Percentiles rank a stretch among this genome's conserved stretches.
phyloP scores from a whole-genome alignment of 2,888 invertebrate genomes.

The Latrodectus hesperus region DNA sequence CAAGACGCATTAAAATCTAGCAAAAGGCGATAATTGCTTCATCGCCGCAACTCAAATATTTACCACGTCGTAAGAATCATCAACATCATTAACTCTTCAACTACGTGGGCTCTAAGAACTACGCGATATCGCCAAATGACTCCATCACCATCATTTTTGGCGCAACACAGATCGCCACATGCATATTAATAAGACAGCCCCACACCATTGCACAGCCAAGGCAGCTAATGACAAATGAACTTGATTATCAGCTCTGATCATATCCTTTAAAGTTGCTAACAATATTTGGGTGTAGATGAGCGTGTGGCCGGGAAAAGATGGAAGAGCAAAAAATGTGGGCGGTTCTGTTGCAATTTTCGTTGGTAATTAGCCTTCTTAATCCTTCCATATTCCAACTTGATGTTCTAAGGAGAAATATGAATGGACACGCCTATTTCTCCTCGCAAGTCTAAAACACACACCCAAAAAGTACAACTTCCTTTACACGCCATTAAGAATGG shows the following conservation, averaged over 20 bases:
- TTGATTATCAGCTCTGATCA: conserved; percentile 12
- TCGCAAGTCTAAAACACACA: conserved; percentile 8
- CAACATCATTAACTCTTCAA: neutral
- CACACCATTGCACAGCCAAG: neutral
- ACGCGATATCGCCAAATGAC: neutral
- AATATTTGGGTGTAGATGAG: neutral
- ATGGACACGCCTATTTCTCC: conserved; percentile 17
- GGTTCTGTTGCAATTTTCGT: conserved; percentile 24
- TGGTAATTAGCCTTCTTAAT: conserved; percentile 27
- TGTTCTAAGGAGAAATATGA: conserved; percentile 11
- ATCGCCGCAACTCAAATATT: neutral
- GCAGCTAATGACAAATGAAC: conserved; percentile 13
- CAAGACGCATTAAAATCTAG: neutral
- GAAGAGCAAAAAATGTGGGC: neutral
- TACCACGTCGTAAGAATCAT: neutral
- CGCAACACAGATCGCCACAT: neutral
- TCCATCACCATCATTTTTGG: neutral
- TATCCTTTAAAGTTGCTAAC: neutral
- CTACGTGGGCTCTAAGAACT: neutral
- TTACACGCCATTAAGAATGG: conserved; percentile 2
- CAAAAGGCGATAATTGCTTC: conserved; percentile 2
- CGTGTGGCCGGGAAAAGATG: neutral
- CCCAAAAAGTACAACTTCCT: conserved; percentile 7
- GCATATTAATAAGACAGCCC: conserved; percentile 19
- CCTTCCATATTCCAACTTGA: neutral